phyloP scores from a whole-genome alignment of 1,140 invertebrate genomes.

The Drosophila watanabei region DNA sequence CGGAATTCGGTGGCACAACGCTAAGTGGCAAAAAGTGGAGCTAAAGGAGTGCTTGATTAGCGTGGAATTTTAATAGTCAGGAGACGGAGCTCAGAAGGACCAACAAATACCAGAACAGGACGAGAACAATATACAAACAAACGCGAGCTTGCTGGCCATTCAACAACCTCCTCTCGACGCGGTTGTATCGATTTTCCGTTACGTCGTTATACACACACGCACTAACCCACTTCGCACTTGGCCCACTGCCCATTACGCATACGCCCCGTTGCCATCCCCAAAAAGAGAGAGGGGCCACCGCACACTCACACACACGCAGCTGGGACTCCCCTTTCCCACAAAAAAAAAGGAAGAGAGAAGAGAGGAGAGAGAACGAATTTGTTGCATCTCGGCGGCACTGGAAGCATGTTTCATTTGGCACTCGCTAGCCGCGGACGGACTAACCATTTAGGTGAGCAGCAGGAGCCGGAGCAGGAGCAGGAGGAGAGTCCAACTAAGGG shows the following conservation, averaged over 20 bases:
- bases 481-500: neutral
- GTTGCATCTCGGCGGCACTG: slow-evolving; percentile 48
- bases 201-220: slow-evolving; percentile 81
- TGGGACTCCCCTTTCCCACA: slow-evolving; percentile 2
- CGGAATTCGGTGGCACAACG: slow-evolving; percentile 8
- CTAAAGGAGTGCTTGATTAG: slow-evolving; percentile 13
- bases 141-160: slow-evolving; percentile 43
- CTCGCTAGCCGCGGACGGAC: slow-evolving; percentile 76
- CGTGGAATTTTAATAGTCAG: slow-evolving; percentile 3
- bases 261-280: slow-evolving; percentile 60
- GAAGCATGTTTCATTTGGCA: slow-evolving; percentile 81
- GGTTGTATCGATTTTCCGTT: slow-evolving; percentile 77
- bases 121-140: slow-evolving; percentile 28
- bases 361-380: slow-evolving; percentile 26
- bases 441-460: slow-evolving; percentile 70
- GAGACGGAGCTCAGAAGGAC: neutral
- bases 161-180: slow-evolving; percentile 65
- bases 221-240: slow-evolving; percentile 72
- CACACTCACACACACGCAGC: slow-evolving; percentile 1
- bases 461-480: slow-evolving; percentile 22
- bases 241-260: slow-evolving; percentile 64
- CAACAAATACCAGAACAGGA: slow-evolving; percentile 30
- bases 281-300: slow-evolving; percentile 6
- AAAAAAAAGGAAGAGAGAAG: neutral
- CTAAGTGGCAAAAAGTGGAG: slow-evolving; percentile 10